These are phyloP conservation scores for Metridium senile DNA, from an alignment of 92 coral and sea anemone species.

Conservation along the genomic window DNA sequence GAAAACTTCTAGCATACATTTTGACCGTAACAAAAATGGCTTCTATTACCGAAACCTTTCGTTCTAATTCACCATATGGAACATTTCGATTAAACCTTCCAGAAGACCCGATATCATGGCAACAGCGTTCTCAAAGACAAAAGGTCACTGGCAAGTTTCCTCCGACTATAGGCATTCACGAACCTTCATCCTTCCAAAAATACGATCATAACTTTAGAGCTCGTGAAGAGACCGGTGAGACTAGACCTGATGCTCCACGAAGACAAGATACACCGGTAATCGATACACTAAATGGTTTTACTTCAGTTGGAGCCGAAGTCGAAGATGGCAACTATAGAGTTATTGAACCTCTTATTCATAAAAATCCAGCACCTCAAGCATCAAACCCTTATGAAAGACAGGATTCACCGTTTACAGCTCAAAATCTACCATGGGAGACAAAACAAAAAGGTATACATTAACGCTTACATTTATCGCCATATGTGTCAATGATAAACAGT, in stretches of 20 bases:
- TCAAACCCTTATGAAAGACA: slow-evolving; percentile 85
- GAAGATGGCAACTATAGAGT: slow-evolving; percentile 79
- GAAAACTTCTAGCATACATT: background rate
- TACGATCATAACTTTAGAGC: slow-evolving; percentile 67
- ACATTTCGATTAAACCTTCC: slow-evolving; percentile 80
- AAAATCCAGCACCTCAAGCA: slow-evolving; percentile 84
- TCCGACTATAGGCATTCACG: slow-evolving; percentile 51
- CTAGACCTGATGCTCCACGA: slow-evolving; percentile 81
- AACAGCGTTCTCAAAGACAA: slow-evolving; percentile 77
- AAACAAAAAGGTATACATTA: slow-evolving; percentile 52
- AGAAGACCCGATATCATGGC: slow-evolving; percentile 75
- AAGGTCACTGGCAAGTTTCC: slow-evolving; percentile 76
- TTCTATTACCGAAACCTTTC: slow-evolving; percentile 50
- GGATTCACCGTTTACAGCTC: slow-evolving; percentile 68
- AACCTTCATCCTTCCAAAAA: slow-evolving; percentile 76
- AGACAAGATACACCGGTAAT: slow-evolving; percentile 84
- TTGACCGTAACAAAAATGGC: slow-evolving; percentile 39
- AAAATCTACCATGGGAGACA: slow-evolving; percentile 79
- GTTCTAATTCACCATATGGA: slow-evolving; percentile 76
- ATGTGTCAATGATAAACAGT: background rate
- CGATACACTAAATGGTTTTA: slow-evolving; percentile 83
- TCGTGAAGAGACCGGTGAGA: slow-evolving; percentile 74
- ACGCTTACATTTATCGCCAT: background rate
- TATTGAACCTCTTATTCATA: slow-evolving; percentile 75
- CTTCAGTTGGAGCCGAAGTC: slow-evolving; percentile 88